Base-by-base conservation (phyloP, 2,888 invertebrate genomes). In the Elmis aenea region DNA sequence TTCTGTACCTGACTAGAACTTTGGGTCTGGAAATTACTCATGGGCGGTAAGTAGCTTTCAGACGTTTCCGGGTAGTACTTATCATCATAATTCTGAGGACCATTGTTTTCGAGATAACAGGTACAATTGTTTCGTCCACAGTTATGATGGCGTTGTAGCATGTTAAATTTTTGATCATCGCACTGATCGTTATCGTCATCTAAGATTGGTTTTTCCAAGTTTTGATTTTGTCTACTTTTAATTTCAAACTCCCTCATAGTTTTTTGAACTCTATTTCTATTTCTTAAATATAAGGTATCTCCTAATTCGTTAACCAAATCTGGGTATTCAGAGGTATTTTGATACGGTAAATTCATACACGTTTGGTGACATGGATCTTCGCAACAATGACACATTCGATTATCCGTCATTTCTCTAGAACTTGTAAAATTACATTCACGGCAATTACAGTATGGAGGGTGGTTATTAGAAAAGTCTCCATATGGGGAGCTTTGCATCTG, bases 191-290 rank as follows among this genome's bases (percentile, higher is more conserved):
- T 24, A 2, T 45, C 45, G 13, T 58, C 55, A 13, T 58, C 52
- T 24, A 52, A 54, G 26, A 57, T 48, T 2, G 58, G 64, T 39
- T 54, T 60, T 9, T 64, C 63, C 29, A 66, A 50, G 20, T 62
- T 61, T 36, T 59, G 53, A 38, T 66, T 67, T 29, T 58, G 58
- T 14, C 55, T 57, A 37, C 66, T 66, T 16, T 54, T 48, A 27
- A 52, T 46, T 46, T 68, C 68, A 44, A 67, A 67, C 36, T 64
- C 64, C 28, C 54, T 47, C 58, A 65, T 64, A 0, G 65, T 60
- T 25, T 58, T 56, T 33, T 57, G 55, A 1, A 67, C 67, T 26
- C 66, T 47, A 26, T 61, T 57, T 15, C 58, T 54, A 38, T 66
- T 67, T 24, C 67, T 46, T 13, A 55, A 53, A 3, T 62, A 58